Evolutionary conservation across 2,797 vertebrate genomes (phyloP).

Genomic region (Mionectes olivaceus): DNA sequence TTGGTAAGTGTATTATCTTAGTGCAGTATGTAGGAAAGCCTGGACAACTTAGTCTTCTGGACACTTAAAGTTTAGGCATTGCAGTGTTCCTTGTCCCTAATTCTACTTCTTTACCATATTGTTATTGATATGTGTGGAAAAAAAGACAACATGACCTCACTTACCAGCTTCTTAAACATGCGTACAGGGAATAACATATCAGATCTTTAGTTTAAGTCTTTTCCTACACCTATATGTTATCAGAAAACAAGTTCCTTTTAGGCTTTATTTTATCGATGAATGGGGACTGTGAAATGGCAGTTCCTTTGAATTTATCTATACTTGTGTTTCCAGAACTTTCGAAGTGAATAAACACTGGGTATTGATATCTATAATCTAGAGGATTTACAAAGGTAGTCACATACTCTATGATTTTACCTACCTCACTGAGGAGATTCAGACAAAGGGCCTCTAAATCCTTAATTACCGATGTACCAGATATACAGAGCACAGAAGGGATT

Average conservation of each 20-base stretch:
- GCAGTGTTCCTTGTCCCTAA: neutral
- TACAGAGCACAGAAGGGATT: neutral
- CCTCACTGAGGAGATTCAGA: neutral
- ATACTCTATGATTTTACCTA: neutral
- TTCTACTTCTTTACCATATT: fast-evolving
- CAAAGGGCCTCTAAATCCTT: constrained; percentile 1
- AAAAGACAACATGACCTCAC: neutral
- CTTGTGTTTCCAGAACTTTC: neutral
- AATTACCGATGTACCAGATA: constrained; percentile 11
- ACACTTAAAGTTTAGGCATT: neutral
- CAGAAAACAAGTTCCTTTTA: neutral
- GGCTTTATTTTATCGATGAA: neutral
- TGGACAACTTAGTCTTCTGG: neutral
- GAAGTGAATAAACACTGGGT: neutral
- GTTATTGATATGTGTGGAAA: fast-evolving
- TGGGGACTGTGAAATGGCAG: neutral
- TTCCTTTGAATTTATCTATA: neutral
- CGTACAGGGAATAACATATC: neutral
- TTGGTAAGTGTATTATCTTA: neutral
- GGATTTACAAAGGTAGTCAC: neutral
- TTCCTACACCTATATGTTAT: neutral
- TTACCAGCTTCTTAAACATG: neutral
- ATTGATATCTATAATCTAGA: neutral
- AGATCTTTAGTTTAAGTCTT: neutral
- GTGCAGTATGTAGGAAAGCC: neutral